Evolutionary conservation across 2,797 vertebrate species (phyloP), one percentile per base, ranked within the genome.

Genomic region (Enteromius unitaeniatus): DNA sequence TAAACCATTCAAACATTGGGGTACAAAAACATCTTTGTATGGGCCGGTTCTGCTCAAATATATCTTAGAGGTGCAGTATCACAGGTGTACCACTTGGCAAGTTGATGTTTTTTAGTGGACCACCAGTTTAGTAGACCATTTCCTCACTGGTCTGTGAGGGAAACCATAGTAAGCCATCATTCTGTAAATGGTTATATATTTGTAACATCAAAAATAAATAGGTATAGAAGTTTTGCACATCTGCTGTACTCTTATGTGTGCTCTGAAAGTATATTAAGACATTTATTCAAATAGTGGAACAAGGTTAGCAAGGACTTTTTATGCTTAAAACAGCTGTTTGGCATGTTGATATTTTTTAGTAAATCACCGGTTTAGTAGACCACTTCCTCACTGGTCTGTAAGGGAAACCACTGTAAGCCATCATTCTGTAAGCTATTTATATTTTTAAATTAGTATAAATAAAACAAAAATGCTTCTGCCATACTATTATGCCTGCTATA

Each of bases 11-110:
- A 89, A 86, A 74, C 84, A 89, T 49, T 75, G 85, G 84, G 0
- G 53, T 88, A 84, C 83, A 89, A 88, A 88, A 90, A 84, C 86
- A 84, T 84, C 87, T 91, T 91, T 93, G 84, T 85, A 79, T 89
- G 72, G 79, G 83, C 90, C 82, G 42, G 72, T 86, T 64, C 26
- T 86, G 53, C 79, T 88, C 84, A 87, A 85, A 85, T 76, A 84
- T 34, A 74, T 3, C 34, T 78, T 82, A 51, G 13, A 68, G 40
- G 62, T 81, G 77, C 37, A 31, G 67, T 70, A 55, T 58, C 58
- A 28, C 23, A 67, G 60, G 70, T 88, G 85, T 75, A 64, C 82
- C 83, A 17, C 8, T n/a, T 79, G 78, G 55, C 64, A 82, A 81
- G 60, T 40, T 45, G n/a, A 70, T 26, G 42, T 70, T 45, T 45